Evolutionary conservation across 2,888 invertebrate species (phyloP).

Genomic region (Mesodorylaimus sp.): DNA sequence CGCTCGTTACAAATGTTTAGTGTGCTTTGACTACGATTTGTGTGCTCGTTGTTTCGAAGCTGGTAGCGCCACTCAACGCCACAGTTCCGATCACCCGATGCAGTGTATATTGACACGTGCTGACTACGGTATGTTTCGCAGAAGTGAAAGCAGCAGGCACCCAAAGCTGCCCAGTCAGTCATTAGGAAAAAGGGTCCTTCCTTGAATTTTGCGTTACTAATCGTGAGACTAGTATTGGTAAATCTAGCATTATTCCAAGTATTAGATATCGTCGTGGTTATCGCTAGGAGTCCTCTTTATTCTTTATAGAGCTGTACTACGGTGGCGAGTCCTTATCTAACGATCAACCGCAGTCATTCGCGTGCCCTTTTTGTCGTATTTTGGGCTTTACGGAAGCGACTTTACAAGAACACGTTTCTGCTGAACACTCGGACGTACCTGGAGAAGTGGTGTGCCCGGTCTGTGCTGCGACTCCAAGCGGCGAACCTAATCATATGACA

Average conservation of each 20-base stretch:
- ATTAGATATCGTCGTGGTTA: background rate
- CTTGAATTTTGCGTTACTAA: too few species aligned
- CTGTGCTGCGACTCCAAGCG: constrained; percentile 85
- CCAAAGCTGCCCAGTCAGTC: too few species aligned
- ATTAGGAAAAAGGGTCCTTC: too few species aligned
- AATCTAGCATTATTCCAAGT: background rate
- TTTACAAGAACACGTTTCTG: constrained; percentile 49
- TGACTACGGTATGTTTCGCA: constrained; percentile 58
- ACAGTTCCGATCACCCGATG: constrained; percentile 91
- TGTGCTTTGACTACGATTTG: constrained; percentile 96
- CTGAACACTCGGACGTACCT: constrained; percentile 74
- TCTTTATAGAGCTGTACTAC: constrained; percentile 7
- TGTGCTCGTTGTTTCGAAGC: constrained; percentile 88
- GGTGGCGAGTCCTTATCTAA: constrained; percentile 10
- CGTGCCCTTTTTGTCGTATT: constrained; percentile 88
- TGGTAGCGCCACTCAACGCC: constrained; percentile 41
- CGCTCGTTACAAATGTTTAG: constrained; percentile 91
- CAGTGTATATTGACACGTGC: constrained; percentile 91
- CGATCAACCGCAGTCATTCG: constrained; percentile 45
- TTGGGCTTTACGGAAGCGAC: constrained; percentile 86
- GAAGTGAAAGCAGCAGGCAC: too few species aligned
- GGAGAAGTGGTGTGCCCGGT: constrained; percentile 89
- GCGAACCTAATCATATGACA: constrained; percentile 89
- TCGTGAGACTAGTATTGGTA: background rate
- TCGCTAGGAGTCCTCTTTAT: background rate